A percentile compares a stretch with the other conserved stretches of the same genome.
Conservation (phyloP, 2,113 vertebrate genomes). For the Melierax canorus region DNA sequence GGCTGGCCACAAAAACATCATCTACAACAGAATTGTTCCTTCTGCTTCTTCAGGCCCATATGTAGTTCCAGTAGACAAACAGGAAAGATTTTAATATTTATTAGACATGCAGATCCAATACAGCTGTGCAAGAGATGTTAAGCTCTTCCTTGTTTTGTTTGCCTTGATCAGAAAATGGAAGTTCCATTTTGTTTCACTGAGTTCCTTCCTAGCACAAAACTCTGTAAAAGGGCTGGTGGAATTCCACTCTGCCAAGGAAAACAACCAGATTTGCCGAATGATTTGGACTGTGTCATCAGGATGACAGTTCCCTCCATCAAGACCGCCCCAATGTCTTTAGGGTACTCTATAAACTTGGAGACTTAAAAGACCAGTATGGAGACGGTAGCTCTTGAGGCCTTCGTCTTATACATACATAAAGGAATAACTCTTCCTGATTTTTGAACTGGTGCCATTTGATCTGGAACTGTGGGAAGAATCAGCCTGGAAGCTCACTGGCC, state of each 20-base stretch:
- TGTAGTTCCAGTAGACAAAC: neutral
- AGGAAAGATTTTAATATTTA: neutral
- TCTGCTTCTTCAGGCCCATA: neutral
- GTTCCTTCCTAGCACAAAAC: neutral
- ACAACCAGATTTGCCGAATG: neutral
- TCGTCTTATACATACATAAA: neutral
- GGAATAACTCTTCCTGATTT: neutral
- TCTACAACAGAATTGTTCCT: neutral
- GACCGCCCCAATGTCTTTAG: neutral
- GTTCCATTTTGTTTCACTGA: neutral
- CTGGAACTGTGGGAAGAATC: neutral
- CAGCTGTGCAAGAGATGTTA: neutral
- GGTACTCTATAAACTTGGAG: neutral
- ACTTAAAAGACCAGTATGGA: neutral
- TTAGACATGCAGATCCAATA: neutral
- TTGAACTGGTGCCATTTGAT: neutral
- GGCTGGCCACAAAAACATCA: neutral
- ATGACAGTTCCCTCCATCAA: neutral
- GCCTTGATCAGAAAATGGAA: neutral
- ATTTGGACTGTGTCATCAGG: neutral
- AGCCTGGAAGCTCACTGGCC: neutral
- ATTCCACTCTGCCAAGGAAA: neutral
- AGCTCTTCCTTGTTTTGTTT: neutral
- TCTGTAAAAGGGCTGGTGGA: neutral
- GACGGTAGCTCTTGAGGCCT: neutral